A percentile compares a stretch with the other conserved stretches of the same genome.
Conservation (phyloP, 2,113 vertebrate genomes). For the Oreochromis spilurus region DNA sequence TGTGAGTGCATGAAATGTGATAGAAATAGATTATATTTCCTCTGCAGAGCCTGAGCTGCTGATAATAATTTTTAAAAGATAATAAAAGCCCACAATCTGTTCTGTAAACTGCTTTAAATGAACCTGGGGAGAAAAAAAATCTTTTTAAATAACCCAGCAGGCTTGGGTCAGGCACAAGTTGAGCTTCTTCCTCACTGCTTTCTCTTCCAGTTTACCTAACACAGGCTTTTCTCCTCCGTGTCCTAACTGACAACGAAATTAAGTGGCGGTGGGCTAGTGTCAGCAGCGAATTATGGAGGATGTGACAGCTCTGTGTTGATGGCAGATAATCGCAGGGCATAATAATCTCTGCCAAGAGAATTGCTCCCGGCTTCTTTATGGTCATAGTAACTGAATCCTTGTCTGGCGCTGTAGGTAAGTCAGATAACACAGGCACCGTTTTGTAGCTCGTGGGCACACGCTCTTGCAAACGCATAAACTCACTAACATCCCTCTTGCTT, state of each 20-base stretch:
- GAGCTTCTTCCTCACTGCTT: not conserved
- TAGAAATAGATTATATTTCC: not conserved
- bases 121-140: not conserved
- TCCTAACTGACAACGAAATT: constrained; percentile 30
- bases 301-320: constrained; percentile 32
- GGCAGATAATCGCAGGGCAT: constrained; percentile 43
- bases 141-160: not conserved
- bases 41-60: not conserved
- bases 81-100: not conserved
- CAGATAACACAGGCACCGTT: not conserved
- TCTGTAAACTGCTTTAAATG: not conserved
- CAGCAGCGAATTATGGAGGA: not conserved
- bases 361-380: constrained; percentile 7
- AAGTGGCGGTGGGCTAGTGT: not conserved
- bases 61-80: not conserved
- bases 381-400: constrained; percentile 26
- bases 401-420: not conserved
- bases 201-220: constrained; percentile 25
- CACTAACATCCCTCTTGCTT: not conserved
- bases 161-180: not conserved
- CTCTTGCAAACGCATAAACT: not conserved
- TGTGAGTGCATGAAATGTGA: not conserved
- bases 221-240: not conserved
- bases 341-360: constrained; percentile 9
- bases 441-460: not conserved